Conservation (phyloP, 2,888 invertebrate genomes). For the Cheilosia pagana region DNA sequence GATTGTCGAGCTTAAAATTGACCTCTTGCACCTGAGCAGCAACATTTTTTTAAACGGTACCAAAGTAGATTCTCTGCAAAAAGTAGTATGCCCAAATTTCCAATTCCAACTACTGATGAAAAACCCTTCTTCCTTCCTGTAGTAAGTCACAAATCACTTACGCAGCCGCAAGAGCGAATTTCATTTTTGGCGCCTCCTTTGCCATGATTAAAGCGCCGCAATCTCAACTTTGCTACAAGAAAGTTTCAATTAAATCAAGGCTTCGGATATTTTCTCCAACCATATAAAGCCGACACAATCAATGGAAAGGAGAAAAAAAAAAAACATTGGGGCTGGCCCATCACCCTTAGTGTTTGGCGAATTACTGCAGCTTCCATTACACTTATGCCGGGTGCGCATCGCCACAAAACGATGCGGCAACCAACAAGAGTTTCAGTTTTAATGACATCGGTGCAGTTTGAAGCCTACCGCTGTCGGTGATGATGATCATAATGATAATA, state of each 20-base stretch:
- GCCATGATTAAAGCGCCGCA: conserved; percentile 69
- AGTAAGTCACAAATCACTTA: conserved; percentile 24
- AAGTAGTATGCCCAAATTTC: too few species aligned
- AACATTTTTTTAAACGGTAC: too few species aligned
- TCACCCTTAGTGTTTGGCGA: conserved; percentile 66
- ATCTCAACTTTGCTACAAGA: conserved; percentile 44
- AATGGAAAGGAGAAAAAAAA: conserved; percentile 9
- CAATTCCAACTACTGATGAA: not conserved
- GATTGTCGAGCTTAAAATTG: too few species aligned
- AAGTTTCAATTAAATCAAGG: conserved; percentile 61
- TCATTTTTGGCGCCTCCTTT: conserved; percentile 69
- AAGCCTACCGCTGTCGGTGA: conserved; percentile 32
- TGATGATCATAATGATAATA: conserved; percentile 42
- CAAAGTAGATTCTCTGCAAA: too few species aligned
- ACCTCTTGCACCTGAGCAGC: too few species aligned
- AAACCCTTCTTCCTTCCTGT: not conserved
- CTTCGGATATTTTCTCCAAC: conserved; percentile 23
- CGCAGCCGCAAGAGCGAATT: conserved; percentile 34
- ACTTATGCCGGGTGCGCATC: not conserved
- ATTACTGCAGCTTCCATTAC: conserved; percentile 45
- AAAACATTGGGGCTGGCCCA: conserved; percentile 65
- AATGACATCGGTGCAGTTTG: conserved; percentile 64
- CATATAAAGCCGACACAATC: conserved; percentile 8
- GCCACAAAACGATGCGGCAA: conserved; percentile 7
- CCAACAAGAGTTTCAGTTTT: conserved; percentile 60